These are phyloP conservation scores for Harpalus rufipes DNA, from an alignment of 2,888 invertebrate genomes.

Conservation along the genomic window DNA sequence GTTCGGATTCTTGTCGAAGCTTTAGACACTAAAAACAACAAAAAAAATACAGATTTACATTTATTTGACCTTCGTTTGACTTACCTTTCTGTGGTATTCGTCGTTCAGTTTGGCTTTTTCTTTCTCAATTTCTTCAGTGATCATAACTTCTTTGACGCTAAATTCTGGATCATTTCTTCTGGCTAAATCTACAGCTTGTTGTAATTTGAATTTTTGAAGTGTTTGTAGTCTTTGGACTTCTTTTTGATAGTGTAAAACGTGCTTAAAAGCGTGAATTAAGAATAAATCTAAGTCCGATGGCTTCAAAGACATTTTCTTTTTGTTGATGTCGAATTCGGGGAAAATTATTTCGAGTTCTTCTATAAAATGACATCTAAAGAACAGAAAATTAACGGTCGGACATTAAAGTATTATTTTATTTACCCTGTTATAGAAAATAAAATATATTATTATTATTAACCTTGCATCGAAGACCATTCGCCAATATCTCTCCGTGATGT, in stretches of 20 bases:
- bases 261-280: conserved; percentile 87
- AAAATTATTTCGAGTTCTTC: conserved; percentile 85
- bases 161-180: conserved; percentile 79
- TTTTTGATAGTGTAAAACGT: conserved; percentile 87
- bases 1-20: conserved; percentile 84
- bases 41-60: no score
- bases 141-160: conserved; percentile 71
- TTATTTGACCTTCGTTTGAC: no score
- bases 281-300: conserved; percentile 87
- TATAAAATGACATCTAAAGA: conserved; percentile 78
- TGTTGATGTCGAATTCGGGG: conserved; percentile 84
- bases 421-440: no score
- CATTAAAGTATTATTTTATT: no score
- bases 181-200: conserved; percentile 82
- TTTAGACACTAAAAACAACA: no score
- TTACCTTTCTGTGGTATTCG: conserved; percentile 86
- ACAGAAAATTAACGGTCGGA: no score
- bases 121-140: conserved; percentile 85
- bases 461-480: conserved; percentile 85
- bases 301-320: conserved; percentile 82
- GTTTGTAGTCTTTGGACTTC: conserved; percentile 87
- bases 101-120: conserved; percentile 83
- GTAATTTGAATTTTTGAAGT: conserved; percentile 81
- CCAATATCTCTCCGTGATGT: conserved; percentile 89
- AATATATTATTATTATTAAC: no score